Evolutionary conservation across 2,113 vertebrate genomes (phyloP), one percentile per base, ranked within the genome.

Genomic region (Bos javanicus): DNA sequence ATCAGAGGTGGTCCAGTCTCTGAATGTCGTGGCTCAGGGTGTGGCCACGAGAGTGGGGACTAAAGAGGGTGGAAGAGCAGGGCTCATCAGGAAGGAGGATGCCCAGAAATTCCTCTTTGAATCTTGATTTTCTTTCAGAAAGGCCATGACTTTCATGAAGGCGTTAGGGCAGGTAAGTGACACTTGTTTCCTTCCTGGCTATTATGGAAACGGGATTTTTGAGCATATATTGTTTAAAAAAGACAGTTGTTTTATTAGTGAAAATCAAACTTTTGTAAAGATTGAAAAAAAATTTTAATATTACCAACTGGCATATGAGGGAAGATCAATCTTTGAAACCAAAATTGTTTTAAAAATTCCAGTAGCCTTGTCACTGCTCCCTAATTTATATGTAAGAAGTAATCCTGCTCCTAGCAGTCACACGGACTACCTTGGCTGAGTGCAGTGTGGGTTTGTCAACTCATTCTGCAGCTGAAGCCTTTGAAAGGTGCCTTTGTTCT

Each of bases 141-240:
- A 93, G 99, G 99, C 93, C 98, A 98, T 23, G 99, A 99, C 98
- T 99, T 99, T 98, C 99, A 99, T 0, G 99, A 99, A 98, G 99
- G 99, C 0, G 99, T 99, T 28, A 98, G 99, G 98, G 99, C 99
- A 67, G 99, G 99, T 99, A 98, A 99, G 99, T 98, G 52, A 56
- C 46, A 39, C 17, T 36, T 85, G 13, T 82, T 87, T 92, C 54
- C 36, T 96, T 89, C 39, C 7, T 81, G 48, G 56, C 30, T 80
- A 1, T 43, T 60, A 23, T 43, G 43, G 39, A 52, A 76, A 43
- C 9, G 50, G 60, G 52, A 26, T 46, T 94, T 89, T 39, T 82
- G 76, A 60, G 36, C 26, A 7, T 48, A 25, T 54, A 19, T 28
- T 59, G 19, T 71, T 92, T 64, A 56, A 85, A 52, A 87, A 30